phyloP scores from a whole-genome alignment of 2,888 invertebrate genomes.

The Drosophila anomelani region DNA sequence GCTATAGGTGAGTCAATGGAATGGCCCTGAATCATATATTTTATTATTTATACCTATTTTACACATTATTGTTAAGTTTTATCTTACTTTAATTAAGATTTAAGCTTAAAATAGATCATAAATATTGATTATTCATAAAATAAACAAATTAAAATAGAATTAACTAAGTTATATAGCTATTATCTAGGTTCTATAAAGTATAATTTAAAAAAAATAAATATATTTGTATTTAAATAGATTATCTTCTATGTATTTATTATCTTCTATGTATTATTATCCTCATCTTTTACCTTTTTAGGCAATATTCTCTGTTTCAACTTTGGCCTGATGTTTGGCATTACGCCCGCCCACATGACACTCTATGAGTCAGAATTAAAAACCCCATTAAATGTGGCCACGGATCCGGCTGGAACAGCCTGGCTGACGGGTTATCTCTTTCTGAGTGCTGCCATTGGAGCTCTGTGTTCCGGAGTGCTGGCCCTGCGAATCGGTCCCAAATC shows the following conservation, averaged over 20 bases:
- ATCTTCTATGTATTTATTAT: background rate
- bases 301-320: slow-evolving; percentile 81
- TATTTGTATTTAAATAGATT: background rate
- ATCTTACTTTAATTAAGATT: background rate
- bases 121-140: background rate
- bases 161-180: background rate
- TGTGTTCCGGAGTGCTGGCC: slow-evolving; percentile 74
- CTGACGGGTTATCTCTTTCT: slow-evolving; percentile 76
- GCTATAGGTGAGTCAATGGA: slow-evolving; percentile 65
- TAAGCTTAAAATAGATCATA: background rate
- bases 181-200: background rate
- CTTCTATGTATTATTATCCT: background rate
- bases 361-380: slow-evolving; percentile 72
- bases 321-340: slow-evolving; percentile 81
- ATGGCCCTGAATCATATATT: background rate
- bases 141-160: background rate
- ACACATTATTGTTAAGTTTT: background rate
- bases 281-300: slow-evolving; percentile 53
- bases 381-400: slow-evolving; percentile 70
- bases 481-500: slow-evolving; percentile 78
- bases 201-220: too few relatives aligned
- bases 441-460: slow-evolving; percentile 75
- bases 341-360: slow-evolving; percentile 74
- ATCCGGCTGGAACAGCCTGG: slow-evolving; percentile 68
- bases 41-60: background rate